phyloP scores from a whole-genome alignment of 2,888 invertebrate genomes.

The Sycophila texana region DNA sequence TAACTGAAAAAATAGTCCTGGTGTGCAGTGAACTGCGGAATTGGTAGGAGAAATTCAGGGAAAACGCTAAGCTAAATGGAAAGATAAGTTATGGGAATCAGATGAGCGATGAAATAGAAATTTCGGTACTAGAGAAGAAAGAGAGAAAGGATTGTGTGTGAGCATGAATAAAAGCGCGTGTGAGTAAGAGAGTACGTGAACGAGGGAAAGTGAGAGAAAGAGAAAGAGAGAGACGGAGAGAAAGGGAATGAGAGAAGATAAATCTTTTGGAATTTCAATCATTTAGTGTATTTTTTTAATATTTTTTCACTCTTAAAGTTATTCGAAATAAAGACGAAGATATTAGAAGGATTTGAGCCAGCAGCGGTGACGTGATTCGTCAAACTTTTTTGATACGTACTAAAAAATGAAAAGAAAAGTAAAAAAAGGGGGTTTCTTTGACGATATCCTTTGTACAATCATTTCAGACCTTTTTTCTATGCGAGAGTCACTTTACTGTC shows the following conservation, averaged over 20 bases:
- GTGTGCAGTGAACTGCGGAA: neutral
- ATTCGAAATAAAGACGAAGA: constrained; percentile 45
- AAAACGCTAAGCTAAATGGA: constrained; percentile 12
- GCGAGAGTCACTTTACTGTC: constrained; percentile 52
- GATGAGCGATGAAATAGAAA: neutral
- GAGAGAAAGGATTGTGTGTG: neutral
- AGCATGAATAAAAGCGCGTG: neutral
- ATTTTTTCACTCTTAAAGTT: constrained; percentile 47
- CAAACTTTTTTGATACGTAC: constrained; percentile 48
- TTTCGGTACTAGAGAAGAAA: constrained; percentile 6
- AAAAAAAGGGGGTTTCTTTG: constrained; percentile 19
- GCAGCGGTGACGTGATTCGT: constrained; percentile 20
- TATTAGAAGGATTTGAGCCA: constrained; percentile 34
- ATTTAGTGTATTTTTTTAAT: constrained; percentile 47
- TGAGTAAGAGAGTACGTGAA: constrained; percentile 24
- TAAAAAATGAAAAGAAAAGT: constrained; percentile 17
- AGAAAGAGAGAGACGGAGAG: constrained; percentile 4
- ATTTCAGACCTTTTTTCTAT: constrained; percentile 7
- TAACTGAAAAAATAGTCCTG: neutral
- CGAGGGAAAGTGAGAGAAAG: neutral
- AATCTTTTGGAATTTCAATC: constrained; percentile 40
- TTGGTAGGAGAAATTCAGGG: neutral
- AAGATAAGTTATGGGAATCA: neutral
- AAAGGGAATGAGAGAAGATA: too few species aligned
- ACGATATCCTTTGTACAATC: constrained; percentile 24